Base-by-base conservation (phyloP, 2,888 invertebrate species). In the Lithophane ornitopus region DNA sequence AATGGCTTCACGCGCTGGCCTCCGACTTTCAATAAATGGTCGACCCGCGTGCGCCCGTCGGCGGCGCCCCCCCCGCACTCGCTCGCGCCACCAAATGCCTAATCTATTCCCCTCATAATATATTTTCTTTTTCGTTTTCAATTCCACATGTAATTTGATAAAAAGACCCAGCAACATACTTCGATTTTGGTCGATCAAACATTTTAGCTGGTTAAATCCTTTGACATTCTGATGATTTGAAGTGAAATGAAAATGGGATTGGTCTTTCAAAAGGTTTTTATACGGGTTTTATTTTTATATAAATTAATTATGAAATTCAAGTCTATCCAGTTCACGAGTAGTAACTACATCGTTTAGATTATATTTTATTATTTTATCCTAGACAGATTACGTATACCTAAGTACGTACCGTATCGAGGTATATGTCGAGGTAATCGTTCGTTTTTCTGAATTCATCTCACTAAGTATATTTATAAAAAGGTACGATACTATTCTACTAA, bases 21-120 rank as follows among this genome's bases (percentile, higher is more conserved):
- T 91, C 93, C 92, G 93, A 94, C 93, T 94, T 94, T 93, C 94
- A 95, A 96, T 95, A 95, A 95, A 95, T 92, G 93, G 89, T 90
- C 52, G 89, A 87, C 85, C 91, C 91, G 89, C 85, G 88, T 85
- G 87, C 89, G 89, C 86, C 85, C 87, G 87, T 76, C 79, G 78
- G 16, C 80, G 85, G 28, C 58, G 58, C 67, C 65, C 66, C 66
- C 71, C 68, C 72, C 75, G 84, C 78, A 75, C 69, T 75, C 90
- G 81, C 88, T 59, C 87, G 26, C 63, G 68, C 63, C 85, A 87
- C 90, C 89, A 88, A 91, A 91, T 74, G 76, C 78, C 93, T 94
- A 93, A 94, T 95, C 93, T 94, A 93, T 93, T 89, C 89, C 81
- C 76, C 86, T 88, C 87, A 86, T 87, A 88, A 82, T 81, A 83